Evolutionary conservation across 2,797 vertebrate species (phyloP).

Genomic region (Gobionotothen gibberifrons): DNA sequence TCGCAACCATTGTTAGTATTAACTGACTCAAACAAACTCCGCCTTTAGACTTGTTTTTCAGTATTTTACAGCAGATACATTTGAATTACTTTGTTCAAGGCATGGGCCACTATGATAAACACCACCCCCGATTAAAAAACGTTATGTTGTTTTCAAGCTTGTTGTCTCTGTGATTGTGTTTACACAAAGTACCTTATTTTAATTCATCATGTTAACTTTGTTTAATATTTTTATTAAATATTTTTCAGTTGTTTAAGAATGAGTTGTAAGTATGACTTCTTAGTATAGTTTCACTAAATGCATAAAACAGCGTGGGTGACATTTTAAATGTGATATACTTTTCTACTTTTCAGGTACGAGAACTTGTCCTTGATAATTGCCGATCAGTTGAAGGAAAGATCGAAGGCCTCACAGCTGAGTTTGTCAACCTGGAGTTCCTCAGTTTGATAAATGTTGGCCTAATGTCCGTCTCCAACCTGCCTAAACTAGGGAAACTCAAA

Average conservation of each 20-base stretch:
- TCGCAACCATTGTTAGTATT: slow-evolving; percentile 66
- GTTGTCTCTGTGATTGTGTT: neutral
- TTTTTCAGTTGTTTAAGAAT: neutral
- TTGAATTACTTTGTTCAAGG: slow-evolving; percentile 22
- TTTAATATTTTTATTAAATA: neutral
- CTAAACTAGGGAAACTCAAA: slow-evolving; percentile 94
- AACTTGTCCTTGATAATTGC: slow-evolving; percentile 95
- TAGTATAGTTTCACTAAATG: neutral
- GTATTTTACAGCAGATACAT: slow-evolving; percentile 46
- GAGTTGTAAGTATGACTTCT: neutral
- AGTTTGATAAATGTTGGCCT: slow-evolving; percentile 94
- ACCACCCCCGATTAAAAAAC: slow-evolving; percentile 1
- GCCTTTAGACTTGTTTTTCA: slow-evolving; percentile 58
- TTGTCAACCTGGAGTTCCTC: slow-evolving; percentile 94
- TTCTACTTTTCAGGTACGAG: slow-evolving; percentile 85
- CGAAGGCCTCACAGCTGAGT: slow-evolving; percentile 92
- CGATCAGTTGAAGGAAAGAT: slow-evolving; percentile 92
- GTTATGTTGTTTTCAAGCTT: neutral
- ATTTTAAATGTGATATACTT: neutral
- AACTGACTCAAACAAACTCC: slow-evolving; percentile 65
- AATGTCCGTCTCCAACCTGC: slow-evolving; percentile 91
- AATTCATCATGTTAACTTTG: neutral
- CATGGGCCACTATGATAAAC: slow-evolving; percentile 3
- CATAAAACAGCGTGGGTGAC: neutral
- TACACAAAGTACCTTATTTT: neutral